phyloP scores from a whole-genome alignment of 2,113 vertebrate genomes.

The Prunella fulvescens region DNA sequence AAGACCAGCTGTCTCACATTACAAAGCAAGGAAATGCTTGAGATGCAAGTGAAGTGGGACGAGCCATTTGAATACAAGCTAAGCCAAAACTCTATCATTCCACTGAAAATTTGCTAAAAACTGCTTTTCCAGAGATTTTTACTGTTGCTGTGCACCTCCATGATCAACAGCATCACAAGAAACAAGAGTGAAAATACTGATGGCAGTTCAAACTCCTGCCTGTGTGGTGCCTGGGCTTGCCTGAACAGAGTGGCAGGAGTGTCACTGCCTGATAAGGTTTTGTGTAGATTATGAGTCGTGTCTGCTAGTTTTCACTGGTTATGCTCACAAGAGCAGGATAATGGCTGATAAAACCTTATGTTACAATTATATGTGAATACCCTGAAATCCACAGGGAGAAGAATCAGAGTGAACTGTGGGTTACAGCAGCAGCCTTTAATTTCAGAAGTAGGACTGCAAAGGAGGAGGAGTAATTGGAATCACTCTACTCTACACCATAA shows the following conservation, averaged over 20 bases:
- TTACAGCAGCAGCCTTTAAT: slow-evolving; percentile 7
- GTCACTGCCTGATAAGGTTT: background rate
- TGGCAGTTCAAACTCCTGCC: background rate
- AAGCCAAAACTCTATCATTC: background rate
- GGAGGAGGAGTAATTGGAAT: background rate
- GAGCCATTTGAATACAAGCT: background rate
- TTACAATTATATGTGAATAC: background rate
- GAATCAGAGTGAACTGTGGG: background rate
- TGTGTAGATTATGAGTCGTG: background rate
- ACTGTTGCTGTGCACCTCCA: background rate
- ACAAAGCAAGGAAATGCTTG: background rate
- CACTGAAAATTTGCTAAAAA: background rate
- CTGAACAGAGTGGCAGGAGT: background rate
- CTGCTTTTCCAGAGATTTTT: background rate
- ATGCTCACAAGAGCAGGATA: background rate
- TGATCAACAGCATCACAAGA: background rate
- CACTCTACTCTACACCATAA: background rate
- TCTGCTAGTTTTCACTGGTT: background rate
- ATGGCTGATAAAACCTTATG: background rate
- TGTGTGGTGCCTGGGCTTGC: background rate
- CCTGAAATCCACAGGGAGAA: background rate
- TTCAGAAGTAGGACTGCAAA: slow-evolving; percentile 2
- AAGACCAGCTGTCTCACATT: background rate
- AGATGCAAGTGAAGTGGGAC: background rate
- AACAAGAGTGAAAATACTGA: background rate